Conservation (phyloP, 92 coral and sea anemone species). For the Diadumene lineata region DNA sequence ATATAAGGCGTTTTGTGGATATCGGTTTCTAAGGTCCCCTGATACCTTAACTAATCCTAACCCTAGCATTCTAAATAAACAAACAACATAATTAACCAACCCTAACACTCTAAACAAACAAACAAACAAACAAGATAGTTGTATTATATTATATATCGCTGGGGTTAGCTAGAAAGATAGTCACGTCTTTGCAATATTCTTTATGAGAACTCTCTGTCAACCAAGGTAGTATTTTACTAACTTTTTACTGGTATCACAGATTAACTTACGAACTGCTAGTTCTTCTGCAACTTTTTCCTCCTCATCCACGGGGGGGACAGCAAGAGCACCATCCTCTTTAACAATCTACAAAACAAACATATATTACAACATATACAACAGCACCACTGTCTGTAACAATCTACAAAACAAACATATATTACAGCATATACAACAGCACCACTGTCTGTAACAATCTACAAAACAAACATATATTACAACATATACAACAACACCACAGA, state of each 20-base stretch:
- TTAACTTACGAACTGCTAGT: not conserved
- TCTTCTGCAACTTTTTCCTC: constrained; percentile 1
- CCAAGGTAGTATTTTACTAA: not conserved
- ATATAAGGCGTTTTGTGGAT: too few relatives aligned
- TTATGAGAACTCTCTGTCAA: not conserved
- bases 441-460: too few relatives aligned
- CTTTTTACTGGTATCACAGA: not conserved
- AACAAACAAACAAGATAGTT: too few relatives aligned
- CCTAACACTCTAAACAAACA: not conserved
- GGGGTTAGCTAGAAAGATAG: too few relatives aligned
- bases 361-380: not conserved
- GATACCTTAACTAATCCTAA: too few relatives aligned
- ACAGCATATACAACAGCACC: not conserved
- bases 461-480: not conserved
- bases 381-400: not conserved
- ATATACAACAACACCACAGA: not conserved
- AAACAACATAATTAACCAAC: not conserved
- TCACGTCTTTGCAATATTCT: not conserved
- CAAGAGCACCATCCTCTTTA: not conserved
- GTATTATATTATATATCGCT: too few relatives aligned
- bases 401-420: not conserved
- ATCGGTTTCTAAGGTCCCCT: too few relatives aligned
- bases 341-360: not conserved
- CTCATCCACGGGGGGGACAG: not conserved
- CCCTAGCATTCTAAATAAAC: not conserved